These are phyloP conservation scores for Drosophila paranaensis DNA, from an alignment of 2,888 invertebrate genomes.

Conservation along the genomic window DNA sequence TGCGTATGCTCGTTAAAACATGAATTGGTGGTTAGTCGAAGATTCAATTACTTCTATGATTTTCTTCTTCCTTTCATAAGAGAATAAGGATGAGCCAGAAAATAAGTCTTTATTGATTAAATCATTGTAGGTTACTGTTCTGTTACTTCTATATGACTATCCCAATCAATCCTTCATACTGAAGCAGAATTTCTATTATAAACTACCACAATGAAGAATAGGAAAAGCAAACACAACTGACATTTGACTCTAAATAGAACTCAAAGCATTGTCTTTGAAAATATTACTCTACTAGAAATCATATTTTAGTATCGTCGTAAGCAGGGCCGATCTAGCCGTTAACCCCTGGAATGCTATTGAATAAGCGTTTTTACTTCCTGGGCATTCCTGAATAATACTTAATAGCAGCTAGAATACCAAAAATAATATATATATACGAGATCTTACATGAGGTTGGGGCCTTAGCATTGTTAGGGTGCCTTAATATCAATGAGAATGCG, in stretches of 20 bases:
- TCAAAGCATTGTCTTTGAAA: neutral
- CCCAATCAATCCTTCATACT: neutral
- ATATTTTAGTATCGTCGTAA: neutral
- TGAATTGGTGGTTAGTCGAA: neutral
- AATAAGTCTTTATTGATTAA: no score
- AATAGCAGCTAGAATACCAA: neutral
- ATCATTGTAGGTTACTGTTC: neutral
- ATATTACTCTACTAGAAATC: neutral
- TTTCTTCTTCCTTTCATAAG: no score
- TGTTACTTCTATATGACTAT: neutral
- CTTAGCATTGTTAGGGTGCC: neutral
- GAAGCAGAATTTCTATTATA: neutral
- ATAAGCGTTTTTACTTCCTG: no score
- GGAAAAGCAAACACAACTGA: neutral
- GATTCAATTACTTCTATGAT: neutral
- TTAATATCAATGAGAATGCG: slow-evolving; percentile 10
- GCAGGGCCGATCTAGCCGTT: neutral
- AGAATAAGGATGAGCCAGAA: no score
- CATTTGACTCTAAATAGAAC: neutral
- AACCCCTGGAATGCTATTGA: no score
- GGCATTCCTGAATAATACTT: neutral
- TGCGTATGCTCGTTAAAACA: neutral
- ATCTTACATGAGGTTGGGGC: neutral
- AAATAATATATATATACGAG: neutral
- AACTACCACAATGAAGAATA: neutral